phyloP scores from a whole-genome alignment of 2,888 invertebrate genomes.

The Nysson spinosus region DNA sequence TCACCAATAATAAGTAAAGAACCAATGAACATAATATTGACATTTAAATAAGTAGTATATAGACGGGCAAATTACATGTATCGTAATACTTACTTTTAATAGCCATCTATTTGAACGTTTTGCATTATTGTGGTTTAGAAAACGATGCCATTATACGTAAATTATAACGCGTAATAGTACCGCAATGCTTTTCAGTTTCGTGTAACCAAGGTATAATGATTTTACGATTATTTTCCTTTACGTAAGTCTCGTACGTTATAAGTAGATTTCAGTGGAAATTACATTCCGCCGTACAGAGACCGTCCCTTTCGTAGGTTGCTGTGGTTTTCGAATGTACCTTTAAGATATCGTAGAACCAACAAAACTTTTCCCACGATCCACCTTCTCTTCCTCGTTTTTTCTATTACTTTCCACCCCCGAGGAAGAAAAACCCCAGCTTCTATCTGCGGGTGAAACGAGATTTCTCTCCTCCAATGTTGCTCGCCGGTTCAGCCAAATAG shows the following conservation, averaged over 20 bases:
- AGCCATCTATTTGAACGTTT: too few relatives aligned
- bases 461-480: background rate
- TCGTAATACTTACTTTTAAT: too few relatives aligned
- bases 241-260: background rate
- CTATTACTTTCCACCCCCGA: background rate
- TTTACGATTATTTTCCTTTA: background rate
- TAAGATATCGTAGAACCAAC: conserved; percentile 4
- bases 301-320: background rate
- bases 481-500: background rate
- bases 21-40: too few relatives aligned
- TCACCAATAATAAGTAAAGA: too few relatives aligned
- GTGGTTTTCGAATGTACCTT: background rate
- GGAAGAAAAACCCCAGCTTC: background rate
- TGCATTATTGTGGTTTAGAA: too few relatives aligned
- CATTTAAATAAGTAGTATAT: too few relatives aligned
- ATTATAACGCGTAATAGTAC: too few relatives aligned
- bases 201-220: too few relatives aligned
- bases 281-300: background rate
- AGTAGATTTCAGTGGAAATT: conserved; percentile 4
- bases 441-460: background rate
- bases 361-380: background rate
- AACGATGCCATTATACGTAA: too few relatives aligned
- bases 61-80: too few relatives aligned
- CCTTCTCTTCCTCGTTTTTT: background rate
- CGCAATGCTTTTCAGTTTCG: too few relatives aligned